phyloP scores from a whole-genome alignment of 2,113 vertebrate genomes.

The Formicarius rufipectus region DNA sequence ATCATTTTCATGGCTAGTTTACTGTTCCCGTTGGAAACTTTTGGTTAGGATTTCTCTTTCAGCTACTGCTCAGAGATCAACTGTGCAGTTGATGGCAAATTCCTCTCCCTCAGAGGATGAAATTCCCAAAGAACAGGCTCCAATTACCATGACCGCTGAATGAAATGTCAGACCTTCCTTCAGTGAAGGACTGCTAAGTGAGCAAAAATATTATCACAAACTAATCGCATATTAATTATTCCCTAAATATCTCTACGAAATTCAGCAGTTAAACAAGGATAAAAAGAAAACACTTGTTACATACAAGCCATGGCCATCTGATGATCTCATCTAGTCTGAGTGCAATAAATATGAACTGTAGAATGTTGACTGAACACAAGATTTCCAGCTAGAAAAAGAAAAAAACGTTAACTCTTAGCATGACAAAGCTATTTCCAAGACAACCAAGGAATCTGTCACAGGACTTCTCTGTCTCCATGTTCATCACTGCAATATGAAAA shows the following conservation, averaged over 20 bases:
- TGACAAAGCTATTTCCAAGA: background rate
- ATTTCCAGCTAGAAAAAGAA: conserved; percentile 90
- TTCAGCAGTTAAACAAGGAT: background rate
- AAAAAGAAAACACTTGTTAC: conserved; percentile 62
- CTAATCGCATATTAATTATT: background rate
- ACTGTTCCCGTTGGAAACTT: background rate
- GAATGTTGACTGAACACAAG: conserved; percentile 97
- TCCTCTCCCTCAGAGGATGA: background rate
- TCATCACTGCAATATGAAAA: background rate
- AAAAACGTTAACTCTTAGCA: background rate
- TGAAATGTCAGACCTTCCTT: background rate
- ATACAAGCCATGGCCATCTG: conserved; percentile 97
- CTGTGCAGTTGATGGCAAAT: background rate
- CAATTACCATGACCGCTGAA: background rate
- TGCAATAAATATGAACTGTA: conserved; percentile 99
- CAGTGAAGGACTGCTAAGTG: background rate
- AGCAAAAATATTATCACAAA: background rate
- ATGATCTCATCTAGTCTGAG: conserved; percentile 94
- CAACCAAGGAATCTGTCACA: background rate
- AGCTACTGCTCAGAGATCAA: background rate
- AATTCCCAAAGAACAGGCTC: background rate
- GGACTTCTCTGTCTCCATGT: background rate
- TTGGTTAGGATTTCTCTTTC: background rate
- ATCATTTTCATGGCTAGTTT: background rate
- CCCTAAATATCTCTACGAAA: background rate